A percentile compares a stretch with the other conserved stretches of the same genome.
phyloP scores from a whole-genome alignment of 2,113 vertebrate genomes.

The Aepyceros melampus region DNA sequence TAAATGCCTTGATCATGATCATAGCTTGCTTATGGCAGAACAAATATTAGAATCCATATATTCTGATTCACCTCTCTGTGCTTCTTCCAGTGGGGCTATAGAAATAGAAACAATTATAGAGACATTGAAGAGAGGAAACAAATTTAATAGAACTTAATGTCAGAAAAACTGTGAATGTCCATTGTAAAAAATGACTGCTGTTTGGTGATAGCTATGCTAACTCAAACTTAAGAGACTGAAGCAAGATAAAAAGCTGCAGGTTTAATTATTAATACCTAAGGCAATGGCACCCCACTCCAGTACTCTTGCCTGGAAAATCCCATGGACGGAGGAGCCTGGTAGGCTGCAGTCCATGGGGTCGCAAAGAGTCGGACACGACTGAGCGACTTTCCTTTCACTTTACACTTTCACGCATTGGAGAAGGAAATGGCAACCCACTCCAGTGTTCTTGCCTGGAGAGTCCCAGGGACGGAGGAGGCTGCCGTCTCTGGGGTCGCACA shows the following conservation, averaged over 20 bases:
- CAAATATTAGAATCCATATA: neutral
- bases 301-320: no score
- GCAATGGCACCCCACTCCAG: no score
- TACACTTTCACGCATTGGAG: no score
- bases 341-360: no score
- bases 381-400: no score
- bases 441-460: no score
- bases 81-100: neutral
- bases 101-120: constrained; percentile 16
- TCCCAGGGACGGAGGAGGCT: no score
- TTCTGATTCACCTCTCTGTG: neutral
- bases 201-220: neutral
- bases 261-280: neutral
- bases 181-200: neutral
- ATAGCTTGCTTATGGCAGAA: neutral
- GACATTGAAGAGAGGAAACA: neutral
- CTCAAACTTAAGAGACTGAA: neutral
- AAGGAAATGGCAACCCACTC: no score
- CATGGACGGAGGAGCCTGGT: no score
- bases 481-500: no score
- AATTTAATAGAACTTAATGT: neutral
- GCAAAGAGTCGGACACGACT: no score
- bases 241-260: neutral
- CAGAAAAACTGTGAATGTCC: neutral
- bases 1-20: neutral